These are phyloP conservation scores for Lepidothrix coronata DNA, from an alignment of 2,113 vertebrate genomes.

Conservation along the genomic window DNA sequence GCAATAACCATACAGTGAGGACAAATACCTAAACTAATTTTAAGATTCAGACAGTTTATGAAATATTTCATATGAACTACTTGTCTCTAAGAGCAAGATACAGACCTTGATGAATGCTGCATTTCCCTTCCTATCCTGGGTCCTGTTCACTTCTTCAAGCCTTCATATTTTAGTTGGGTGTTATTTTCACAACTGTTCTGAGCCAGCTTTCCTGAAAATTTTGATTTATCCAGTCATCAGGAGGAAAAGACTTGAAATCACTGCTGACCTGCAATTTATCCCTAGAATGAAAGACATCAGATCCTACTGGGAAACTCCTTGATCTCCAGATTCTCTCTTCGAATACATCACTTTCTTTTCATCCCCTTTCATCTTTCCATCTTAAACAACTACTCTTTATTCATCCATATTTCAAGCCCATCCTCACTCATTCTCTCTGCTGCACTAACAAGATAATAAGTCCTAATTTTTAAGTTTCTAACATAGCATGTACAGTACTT, in stretches of 20 bases:
- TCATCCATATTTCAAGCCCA: slow-evolving; percentile 28
- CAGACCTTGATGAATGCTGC: not conserved
- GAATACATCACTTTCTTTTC: not conserved
- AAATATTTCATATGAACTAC: not conserved
- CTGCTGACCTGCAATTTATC: slow-evolving; percentile 27
- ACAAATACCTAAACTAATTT: not conserved
- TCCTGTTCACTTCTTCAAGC: not conserved
- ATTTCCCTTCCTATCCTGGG: not conserved
- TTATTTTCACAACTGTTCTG: not conserved
- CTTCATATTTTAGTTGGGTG: not conserved
- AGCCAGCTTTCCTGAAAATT: not conserved
- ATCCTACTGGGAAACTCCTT: not conserved
- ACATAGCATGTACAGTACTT: not conserved
- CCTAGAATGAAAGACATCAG: not conserved
- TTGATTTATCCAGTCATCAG: not conserved
- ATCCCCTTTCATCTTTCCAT: slow-evolving; percentile 14
- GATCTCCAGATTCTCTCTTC: slow-evolving; percentile 15
- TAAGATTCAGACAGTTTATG: not conserved
- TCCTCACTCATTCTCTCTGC: not conserved
- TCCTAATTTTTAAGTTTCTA: slow-evolving; percentile 21
- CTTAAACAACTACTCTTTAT: slow-evolving; percentile 16
- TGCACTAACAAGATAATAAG: not conserved
- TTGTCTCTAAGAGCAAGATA: not conserved
- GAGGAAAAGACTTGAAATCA: not conserved
- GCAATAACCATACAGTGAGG: not conserved